Base-by-base conservation (phyloP, 1,140 invertebrate species). In the Apocrypta bakeri region DNA sequence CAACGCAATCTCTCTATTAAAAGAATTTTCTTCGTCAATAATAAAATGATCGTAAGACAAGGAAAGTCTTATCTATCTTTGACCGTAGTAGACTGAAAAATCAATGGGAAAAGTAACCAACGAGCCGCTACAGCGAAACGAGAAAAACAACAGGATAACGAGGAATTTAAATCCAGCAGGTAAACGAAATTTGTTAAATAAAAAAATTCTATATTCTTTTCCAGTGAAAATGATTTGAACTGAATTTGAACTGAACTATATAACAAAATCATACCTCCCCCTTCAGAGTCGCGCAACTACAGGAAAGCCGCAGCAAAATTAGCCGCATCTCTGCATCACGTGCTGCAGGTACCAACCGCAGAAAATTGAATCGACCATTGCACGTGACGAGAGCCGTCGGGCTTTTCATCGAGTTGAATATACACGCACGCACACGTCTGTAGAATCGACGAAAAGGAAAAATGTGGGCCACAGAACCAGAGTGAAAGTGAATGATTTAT, bases 331-430 rank as follows among this genome's bases (percentile, higher is more conserved):
- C 33, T 0, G 63, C 27, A 40, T 78, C 7, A 11, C n/a, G 63
- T 42, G 24, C 12, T 14, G 37, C n/a, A n/a, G n/a, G 61, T 40
- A 48, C 42, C 42, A 56, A 17, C 48, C 27, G 25, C 33, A 77
- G 63, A 78, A 78, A 78, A 78, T 42, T 78, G 24, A 68, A 42
- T 78, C 11, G 33, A 78, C 33, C 14, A 27, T 4, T 37, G 11
- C 33, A 40, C 63, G 56, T 42, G 63, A 42, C 17, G 14, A 68
- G 40, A 68, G 14, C 24, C 12, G 12, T 37, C 25, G 31, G 17
- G 8, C 29, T 12, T 40, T 61, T 8, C 63, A 63, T 64, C 27
- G 48, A 61, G 27, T 75, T 75, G n/a, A 61, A 31, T 24, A 61
- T 27, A 56, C 6, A 56, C 6, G 6, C 17, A 4, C 48, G 11